Base-by-base conservation (phyloP, 2,113 vertebrate species). In the Protobothrops flavoviridis region DNA sequence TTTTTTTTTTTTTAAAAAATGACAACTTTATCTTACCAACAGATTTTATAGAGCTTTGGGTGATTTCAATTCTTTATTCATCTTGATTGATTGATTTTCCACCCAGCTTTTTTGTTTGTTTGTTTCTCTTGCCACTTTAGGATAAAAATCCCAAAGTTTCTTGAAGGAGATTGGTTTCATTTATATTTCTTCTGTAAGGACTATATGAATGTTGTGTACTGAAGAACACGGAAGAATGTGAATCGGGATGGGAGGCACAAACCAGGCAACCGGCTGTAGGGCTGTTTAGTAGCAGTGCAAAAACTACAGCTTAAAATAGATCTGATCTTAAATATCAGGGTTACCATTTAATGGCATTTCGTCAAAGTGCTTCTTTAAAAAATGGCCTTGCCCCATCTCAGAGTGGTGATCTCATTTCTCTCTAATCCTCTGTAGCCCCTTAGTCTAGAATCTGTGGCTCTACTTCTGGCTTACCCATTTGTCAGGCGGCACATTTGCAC, bases 381-480 rank as follows among this genome's bases (percentile, higher is more conserved):
- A 92, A 29, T 10, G 23, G 0, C 81, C 52, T 86, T 24, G 74
- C 88, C 69, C 24, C 13, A 43, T 43, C 92, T 85, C 43, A 64
- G 11, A 52, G 90, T 90, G 92, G 57, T 56, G 88, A 39, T 56
- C 43, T 91, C 0, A 3, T 85, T 95, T 94, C 55, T 93, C 87
- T 91, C 92, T 95, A 96, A 96, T 97, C 90, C 94, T 64, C 90
- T 1, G 48, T 89, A 39, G 93, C 56, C 92, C 93, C 91, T 23
- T 48, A 94, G 95, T 96, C 94, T 93, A 94, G 92, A 86, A 94
- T 64, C 5, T 85, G 4, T 1, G 1, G 88, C 91, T 93, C 88
- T 39, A 1, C 45, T 0, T 1, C 48, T 74, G 0, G 0, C 48
- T n/a, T 87, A 24, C 55, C 0, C 87, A 90, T 57, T 43, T 29